Evolutionary conservation across 1,140 invertebrate genomes (phyloP).

Genomic region (Drosophila santomea): DNA sequence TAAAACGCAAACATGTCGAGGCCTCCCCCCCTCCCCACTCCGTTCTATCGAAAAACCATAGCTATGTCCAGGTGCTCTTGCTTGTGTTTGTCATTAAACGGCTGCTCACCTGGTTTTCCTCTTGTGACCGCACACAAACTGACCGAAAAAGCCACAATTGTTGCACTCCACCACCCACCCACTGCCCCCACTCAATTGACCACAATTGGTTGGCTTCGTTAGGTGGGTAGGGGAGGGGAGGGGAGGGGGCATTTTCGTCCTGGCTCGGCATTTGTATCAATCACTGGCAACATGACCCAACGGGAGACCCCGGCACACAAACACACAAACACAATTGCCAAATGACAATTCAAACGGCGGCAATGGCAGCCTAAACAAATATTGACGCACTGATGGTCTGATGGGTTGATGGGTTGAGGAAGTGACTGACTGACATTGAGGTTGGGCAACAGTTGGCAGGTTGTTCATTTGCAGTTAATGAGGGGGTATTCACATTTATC

Average conservation of each 20-base stretch:
- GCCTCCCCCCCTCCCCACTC: background rate
- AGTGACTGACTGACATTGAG: slow-evolving; percentile 2
- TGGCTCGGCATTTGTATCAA: slow-evolving; percentile 66
- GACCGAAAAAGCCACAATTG: slow-evolving; percentile 76
- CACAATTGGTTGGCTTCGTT: slow-evolving; percentile 58
- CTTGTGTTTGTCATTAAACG: slow-evolving; percentile 75
- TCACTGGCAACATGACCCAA: slow-evolving; percentile 53
- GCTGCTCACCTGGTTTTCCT: slow-evolving; percentile 16
- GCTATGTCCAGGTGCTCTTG: slow-evolving; percentile 29
- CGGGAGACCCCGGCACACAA: slow-evolving; percentile 22
- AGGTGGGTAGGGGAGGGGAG: background rate
- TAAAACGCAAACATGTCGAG: slow-evolving; percentile 70
- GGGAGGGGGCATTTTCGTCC: slow-evolving; percentile 4
- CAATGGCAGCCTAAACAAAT: slow-evolving; percentile 68
- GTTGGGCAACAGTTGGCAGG: slow-evolving; percentile 64
- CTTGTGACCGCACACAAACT: slow-evolving; percentile 53
- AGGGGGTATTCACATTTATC: background rate
- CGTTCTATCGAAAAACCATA: background rate
- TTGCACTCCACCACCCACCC: slow-evolving; percentile 26
- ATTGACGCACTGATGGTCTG: slow-evolving; percentile 53
- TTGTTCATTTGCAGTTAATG: slow-evolving; percentile 34
- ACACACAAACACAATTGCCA: slow-evolving; percentile 65
- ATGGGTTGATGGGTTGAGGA: slow-evolving; percentile 6
- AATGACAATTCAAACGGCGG: slow-evolving; percentile 70
- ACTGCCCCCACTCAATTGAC: slow-evolving; percentile 33